Evolutionary conservation across 2,888 invertebrate genomes (phyloP).

Genomic region (Linnaemya tessellans): DNA sequence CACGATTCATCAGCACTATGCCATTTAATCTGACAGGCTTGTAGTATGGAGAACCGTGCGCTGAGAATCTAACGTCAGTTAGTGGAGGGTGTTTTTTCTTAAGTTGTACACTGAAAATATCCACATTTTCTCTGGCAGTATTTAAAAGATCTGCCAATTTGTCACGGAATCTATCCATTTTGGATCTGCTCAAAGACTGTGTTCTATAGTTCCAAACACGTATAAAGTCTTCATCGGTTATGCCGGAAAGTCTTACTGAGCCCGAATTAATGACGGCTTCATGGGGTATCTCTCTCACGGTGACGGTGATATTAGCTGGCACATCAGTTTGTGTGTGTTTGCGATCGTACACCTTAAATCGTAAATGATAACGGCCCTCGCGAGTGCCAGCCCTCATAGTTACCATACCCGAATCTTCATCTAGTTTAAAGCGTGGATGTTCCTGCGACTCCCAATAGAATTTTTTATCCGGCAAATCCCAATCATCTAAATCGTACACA

Average conservation of each 20-base stretch:
- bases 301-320: conserved; percentile 97
- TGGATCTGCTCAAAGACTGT: conserved; percentile 92
- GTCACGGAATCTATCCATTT: conserved; percentile 94
- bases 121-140: conserved; percentile 94
- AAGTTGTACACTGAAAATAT: conserved; percentile 97
- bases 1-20: conserved; percentile 95
- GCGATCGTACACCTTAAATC: conserved; percentile 95
- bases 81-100: conserved; percentile 93
- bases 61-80: conserved; percentile 96
- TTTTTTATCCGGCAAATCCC: conserved; percentile 98
- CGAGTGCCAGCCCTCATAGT: conserved; percentile 96
- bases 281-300: conserved; percentile 96
- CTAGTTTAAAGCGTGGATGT: conserved; percentile 93
- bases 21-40: conserved; percentile 97
- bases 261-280: conserved; percentile 98
- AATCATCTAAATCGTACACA: conserved; percentile 98
- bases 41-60: conserved; percentile 97
- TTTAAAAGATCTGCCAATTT: conserved; percentile 93
- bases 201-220: conserved; percentile 96
- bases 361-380: conserved; percentile 92
- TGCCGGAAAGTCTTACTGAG: conserved; percentile 95
- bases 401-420: conserved; percentile 97
- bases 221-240: conserved; percentile 98
- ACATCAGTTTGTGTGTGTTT: conserved; percentile 98
- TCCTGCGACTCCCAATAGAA: conserved; percentile 96